Evolutionary conservation across 2,113 vertebrate species (phyloP), one percentile per base, ranked within the genome.

Genomic region (Mastomys coucha): DNA sequence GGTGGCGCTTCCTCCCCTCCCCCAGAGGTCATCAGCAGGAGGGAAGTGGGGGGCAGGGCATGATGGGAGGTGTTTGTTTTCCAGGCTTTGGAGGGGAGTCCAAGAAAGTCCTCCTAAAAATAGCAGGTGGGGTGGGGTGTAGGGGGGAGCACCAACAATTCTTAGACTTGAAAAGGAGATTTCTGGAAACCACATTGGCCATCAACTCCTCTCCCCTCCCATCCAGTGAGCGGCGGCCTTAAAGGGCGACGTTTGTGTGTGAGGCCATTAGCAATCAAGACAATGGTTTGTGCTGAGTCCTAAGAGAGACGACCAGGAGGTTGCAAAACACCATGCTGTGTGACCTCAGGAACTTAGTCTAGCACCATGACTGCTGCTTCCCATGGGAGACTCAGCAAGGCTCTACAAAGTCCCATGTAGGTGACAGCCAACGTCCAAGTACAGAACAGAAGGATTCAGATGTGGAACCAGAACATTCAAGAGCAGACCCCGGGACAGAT

Each of bases 91-190:
- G 91, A 91, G 95, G 97, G 88, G 56, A 95, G 95, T 97, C 95
- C 94, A 95, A 97, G 97, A 97, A 96, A 95, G 96, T 88, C 93
- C 92, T 97, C 90, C 92, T 97, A 97, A 95, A 98, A 96, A 67
- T 76, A 5, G 82, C 39, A 14, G 28, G 60, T 42, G 7, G 0
- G 42, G 7, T 7, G 63, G 36, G 53, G 69, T 16, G 16, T 36
- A 12, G 20, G 58, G 45, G 20, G 65, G 14, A 88, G 92, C 77
- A 60, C 58, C 2, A 88, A 97, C 89, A 89, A 86, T 95, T 93
- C 95, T 67, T 20, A 26, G 93, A 56, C 63, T 33, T 53, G 2
- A 4, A 78, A 5, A 13, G n/a, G 72, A 33, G 13, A 11, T 51
- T 95, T 96, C 97, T 96, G 97, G 97, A 95, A 96, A 94, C 19